Base-by-base conservation (phyloP, 2,888 invertebrate species). In the Hypolimnas misippus region DNA sequence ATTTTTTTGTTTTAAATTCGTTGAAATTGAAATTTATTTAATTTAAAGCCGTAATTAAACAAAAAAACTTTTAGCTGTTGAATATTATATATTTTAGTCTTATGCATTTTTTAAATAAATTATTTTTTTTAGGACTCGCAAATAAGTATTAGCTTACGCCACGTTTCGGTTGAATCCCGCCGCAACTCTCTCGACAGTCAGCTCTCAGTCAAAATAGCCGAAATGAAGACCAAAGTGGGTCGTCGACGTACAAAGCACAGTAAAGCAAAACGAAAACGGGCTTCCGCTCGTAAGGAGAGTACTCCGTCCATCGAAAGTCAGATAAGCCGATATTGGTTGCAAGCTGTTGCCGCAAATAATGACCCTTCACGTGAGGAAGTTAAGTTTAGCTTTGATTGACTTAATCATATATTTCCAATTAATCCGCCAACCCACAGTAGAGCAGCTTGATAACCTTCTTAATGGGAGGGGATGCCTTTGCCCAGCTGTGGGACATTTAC, bases 151-250 rank as follows among this genome's bases (percentile, higher is more conserved):
- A 96, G 96, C 69, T 94, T 96, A 0, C 94, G 96, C 5, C 95
- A 96, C 78, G 96, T 97, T 0, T 97, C 97, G 0, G 96, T 97
- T 0, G 97, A 97, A 81, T 97, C 97, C 0, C 93, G 97, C 7
- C 93, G 97, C 42, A 97, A 97, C 83, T 97, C 97, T 0, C 94
- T 97, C 16, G 98, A 98, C 77, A 97, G 97, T 56, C 97, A 97
- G 76, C 93, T 96, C 52, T 96, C 96, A 0, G 95, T 97, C 0
- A 96, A 97, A 84, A 95, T 97, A 50, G 96, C 96, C 0, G 97
- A 97, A 83, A 93, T 96, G 91, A 96, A 96, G 77, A 96, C 96
- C 2, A 96, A 96, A 79, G 91, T 91, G 0, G 93, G 93, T 6
- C 89, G 94, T 0, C 86, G 89, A 57, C 89, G 93, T 44, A 83